A percentile compares a stretch with the other conserved stretches of the same genome.
Evolutionary conservation across 2,888 invertebrate genomes (phyloP).

Genomic region (Lycia hirtaria): DNA sequence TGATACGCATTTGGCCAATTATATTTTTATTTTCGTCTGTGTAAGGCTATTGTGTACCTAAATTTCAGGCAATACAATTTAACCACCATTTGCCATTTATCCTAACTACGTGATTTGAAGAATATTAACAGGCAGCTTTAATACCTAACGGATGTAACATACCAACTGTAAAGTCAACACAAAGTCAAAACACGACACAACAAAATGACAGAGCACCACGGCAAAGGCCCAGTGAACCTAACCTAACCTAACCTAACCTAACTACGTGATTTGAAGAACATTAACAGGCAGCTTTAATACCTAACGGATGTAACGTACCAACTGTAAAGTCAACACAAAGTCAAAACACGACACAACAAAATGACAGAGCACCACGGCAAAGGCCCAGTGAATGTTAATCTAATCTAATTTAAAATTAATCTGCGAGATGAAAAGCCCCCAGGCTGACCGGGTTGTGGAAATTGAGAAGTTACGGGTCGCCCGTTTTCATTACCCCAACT

Average conservation of each 20-base stretch:
- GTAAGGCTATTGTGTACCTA: too few relatives aligned
- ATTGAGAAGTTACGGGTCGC: constrained; percentile 65
- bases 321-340: constrained; percentile 34
- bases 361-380: constrained; percentile 58
- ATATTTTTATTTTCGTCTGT: too few relatives aligned
- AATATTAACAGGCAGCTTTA: too few relatives aligned
- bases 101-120: too few relatives aligned
- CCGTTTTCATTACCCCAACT: constrained; percentile 67
- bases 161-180: constrained; percentile 23
- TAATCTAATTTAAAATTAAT: constrained; percentile 80
- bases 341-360: constrained; percentile 60
- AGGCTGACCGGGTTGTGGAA: constrained; percentile 52
- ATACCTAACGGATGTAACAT: too few relatives aligned
- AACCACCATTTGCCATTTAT: too few relatives aligned
- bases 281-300: too few relatives aligned
- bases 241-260: constrained; percentile 78
- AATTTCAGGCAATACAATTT: too few relatives aligned
- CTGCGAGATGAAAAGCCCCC: constrained; percentile 69
- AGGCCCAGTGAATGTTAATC: constrained; percentile 68
- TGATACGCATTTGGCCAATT: too few relatives aligned
- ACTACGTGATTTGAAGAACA: too few relatives aligned
- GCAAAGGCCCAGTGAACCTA: constrained; percentile 66
- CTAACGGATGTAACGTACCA: too few relatives aligned
- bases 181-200: constrained; percentile 55
- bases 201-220: constrained; percentile 60